Evolutionary conservation across 2,888 invertebrate genomes (phyloP), one percentile per base, ranked within the genome.

Genomic region (Eledone cirrhosa): DNA sequence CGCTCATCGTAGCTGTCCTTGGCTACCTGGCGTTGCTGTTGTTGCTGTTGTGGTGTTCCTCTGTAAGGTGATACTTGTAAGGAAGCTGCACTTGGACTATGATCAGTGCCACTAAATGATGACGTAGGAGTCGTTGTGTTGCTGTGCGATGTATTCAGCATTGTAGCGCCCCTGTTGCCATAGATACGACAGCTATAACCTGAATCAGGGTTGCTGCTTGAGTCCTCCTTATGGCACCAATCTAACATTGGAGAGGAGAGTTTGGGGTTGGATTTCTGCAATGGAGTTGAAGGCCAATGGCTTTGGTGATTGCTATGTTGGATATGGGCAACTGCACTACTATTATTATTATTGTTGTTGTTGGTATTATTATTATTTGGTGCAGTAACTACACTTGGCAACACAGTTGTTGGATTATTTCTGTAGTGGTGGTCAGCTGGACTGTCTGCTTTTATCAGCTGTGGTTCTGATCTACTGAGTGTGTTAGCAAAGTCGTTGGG

Each of bases 171-270:
- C 13, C 33, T 31, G 41, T 33, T 83, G 31, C 84, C 94, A 83
- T 95, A 95, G 84, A 95, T 94, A 87, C 95, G 94, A 63, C 95
- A 95, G 86, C 95, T 95, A 89, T 96, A 96, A 0, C 96, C 96
- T 0, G 95, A 95, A 90, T 96, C 96, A 83, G 95, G 90, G 81
- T 88, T 88, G 80, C 88, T 88, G 80, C 90, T 88, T 24, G 88
- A 87, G 80, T 89, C 89, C 74, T 88, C 87, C 79, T 88, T 88
- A 77, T 41, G 41, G 11, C 41, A 41, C 41, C 41, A 41, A 11
- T 41, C 41, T 41, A 41, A 41, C 41, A 41, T 41, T 3, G 41
- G 41, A 41, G 41, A 41, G 0, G 41, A 3, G 41, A 41, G 41
- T 41, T 41, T 41, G 41, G 41, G 3, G 41, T 41, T 41, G 41